phyloP scores from a whole-genome alignment of 2,113 vertebrate genomes.

The Strix aluco region DNA sequence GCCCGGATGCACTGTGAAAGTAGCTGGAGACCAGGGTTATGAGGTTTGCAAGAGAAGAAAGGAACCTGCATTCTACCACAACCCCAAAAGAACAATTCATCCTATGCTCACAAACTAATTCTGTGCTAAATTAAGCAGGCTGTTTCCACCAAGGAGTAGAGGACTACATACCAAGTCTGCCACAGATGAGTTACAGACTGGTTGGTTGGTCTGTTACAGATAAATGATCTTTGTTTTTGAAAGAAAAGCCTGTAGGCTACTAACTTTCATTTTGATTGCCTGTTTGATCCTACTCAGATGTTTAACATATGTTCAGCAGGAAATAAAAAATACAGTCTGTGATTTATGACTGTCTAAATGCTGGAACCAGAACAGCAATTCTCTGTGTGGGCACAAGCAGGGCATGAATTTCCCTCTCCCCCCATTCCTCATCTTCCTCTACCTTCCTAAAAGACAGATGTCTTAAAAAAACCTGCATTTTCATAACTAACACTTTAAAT shows the following conservation, averaged over 20 bases:
- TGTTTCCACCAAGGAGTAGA: not conserved
- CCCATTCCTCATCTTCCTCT: not conserved
- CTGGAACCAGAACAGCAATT: not conserved
- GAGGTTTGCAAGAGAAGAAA: not conserved
- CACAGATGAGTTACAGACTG: not conserved
- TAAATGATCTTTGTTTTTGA: not conserved
- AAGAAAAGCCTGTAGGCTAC: not conserved
- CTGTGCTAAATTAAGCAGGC: not conserved
- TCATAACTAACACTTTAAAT: not conserved
- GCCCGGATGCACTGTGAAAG: not conserved
- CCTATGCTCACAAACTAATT: not conserved
- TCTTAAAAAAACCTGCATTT: not conserved
- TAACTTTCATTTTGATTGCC: not conserved
- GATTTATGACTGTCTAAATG: conserved; percentile 26
- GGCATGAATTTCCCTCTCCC: not conserved
- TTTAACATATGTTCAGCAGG: conserved; percentile 26
- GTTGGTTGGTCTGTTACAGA: not conserved
- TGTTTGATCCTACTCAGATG: conserved; percentile 17
- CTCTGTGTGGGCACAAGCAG: not conserved
- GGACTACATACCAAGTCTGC: not conserved
- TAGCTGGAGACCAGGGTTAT: not conserved
- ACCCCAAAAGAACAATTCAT: not conserved
- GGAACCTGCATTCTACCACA: not conserved
- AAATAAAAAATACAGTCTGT: not conserved
- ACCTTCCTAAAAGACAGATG: not conserved